A percentile compares a stretch with the other conserved stretches of the same genome.
These are phyloP conservation scores for Mola mola DNA, from an alignment of 2,113 vertebrate species.

Conservation along the genomic window DNA sequence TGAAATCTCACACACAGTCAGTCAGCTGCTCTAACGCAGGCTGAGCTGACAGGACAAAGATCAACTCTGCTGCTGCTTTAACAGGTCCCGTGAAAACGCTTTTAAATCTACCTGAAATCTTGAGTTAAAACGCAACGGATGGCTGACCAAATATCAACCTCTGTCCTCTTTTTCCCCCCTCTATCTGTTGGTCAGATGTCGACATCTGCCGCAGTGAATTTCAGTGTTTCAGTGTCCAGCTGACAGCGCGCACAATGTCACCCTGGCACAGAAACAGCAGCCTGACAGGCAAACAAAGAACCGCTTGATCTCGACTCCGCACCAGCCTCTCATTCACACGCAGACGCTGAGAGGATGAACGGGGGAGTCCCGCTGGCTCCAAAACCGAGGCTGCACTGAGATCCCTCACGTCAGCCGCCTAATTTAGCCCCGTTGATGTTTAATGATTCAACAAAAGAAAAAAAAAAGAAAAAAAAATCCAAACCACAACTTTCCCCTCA, in stretches of 20 bases:
- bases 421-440: not conserved
- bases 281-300: slow-evolving; percentile 33
- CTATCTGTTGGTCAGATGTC: too few species aligned
- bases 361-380: slow-evolving; percentile 16
- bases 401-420: not conserved
- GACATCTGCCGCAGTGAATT: not conserved
- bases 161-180: not conserved
- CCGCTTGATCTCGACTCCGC: slow-evolving; percentile 24
- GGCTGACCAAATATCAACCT: too few species aligned
- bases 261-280: slow-evolving; percentile 7
- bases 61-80: not conserved
- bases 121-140: too few species aligned
- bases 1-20: too few species aligned
- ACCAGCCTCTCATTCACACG: slow-evolving; percentile 26
- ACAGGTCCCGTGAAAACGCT: not conserved
- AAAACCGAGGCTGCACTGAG: not conserved
- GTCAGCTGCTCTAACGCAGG: slow-evolving; percentile 18
- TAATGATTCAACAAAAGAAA: not conserved
- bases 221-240: not conserved
- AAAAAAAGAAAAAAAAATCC: not conserved
- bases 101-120: too few species aligned
- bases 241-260: slow-evolving; percentile 4
- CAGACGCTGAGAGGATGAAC: not conserved
- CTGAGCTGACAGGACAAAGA: slow-evolving; percentile 45
- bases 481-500: slow-evolving; percentile 38